Base-by-base conservation (phyloP, 1,140 invertebrate species). In the Nilaparvata lugens region DNA sequence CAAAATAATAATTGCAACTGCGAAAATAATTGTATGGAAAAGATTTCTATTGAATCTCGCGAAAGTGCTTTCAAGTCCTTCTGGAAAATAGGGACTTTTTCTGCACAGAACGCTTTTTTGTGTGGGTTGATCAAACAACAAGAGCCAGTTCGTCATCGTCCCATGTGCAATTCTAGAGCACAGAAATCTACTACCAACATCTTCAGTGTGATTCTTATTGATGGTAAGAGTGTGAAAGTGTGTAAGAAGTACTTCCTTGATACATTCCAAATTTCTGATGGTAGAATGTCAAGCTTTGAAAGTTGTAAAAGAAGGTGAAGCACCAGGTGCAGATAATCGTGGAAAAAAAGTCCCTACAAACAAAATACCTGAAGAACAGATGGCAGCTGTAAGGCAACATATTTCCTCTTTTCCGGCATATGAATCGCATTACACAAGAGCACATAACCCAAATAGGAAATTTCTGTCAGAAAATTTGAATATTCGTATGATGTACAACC, bases 401-500 rank as follows among this genome's bases (percentile, higher is more conserved):
- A 58, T n/a, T n/a, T n/a, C 18, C 40, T 58, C 38, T 40, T 42
- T 58, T 43, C 56, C 56, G n/a, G 4, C 31, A 2, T 58, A 42
- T 16, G 31, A 58, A 43, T 58, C 56, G 9, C 66, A 64, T 48
- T 67, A 66, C 40, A 69, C 74, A 0, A 72, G 72, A 63, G 70
- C 72, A 52, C 73, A 70, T 65, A 75, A 74, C 52, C 71, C 69
- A 58, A 75, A 73, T 48, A 74, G 74, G 67, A 73, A 77, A 61
- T 77, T 74, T 68, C 68, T 77, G 65, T 69, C 73, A 54, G 62
- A 69, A 6, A 70, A 67, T 66, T 68, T 78, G 52, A 78, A 69
- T 66, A 72, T 76, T 58, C 75, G 72, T 68, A 73, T 76, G 43
- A 76, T 77, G 72, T 76, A 74, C 60, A 69, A 70, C 21, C 70